Evolutionary conservation across 2,888 invertebrate species (phyloP).

Genomic region (Drosophila anomelani): DNA sequence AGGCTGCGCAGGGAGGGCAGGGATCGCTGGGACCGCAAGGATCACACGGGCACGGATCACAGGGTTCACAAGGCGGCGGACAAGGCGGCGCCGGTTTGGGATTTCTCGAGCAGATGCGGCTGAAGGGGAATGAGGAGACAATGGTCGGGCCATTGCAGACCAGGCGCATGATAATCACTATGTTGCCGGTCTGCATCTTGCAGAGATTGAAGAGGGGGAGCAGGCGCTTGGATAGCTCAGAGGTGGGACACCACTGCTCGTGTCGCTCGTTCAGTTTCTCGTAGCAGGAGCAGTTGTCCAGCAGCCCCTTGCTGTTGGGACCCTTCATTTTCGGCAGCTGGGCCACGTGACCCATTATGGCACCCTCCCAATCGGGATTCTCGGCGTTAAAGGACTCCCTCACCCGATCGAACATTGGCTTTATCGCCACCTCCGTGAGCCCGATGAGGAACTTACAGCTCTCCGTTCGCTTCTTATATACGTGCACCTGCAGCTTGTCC

Average conservation of each 20-base stretch:
- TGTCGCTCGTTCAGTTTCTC: slow-evolving; percentile 59
- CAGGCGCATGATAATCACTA: slow-evolving; percentile 81
- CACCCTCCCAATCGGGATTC: slow-evolving; percentile 77
- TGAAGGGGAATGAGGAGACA: slow-evolving; percentile 80
- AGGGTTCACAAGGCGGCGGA: not conserved
- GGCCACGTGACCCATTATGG: slow-evolving; percentile 50
- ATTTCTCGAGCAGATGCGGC: slow-evolving; percentile 68
- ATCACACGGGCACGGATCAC: slow-evolving; percentile 17
- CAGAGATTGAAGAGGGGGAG: slow-evolving; percentile 81
- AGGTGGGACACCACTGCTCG: slow-evolving; percentile 81
- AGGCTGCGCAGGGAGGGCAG: slow-evolving; percentile 38
- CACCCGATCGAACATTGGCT: slow-evolving; percentile 81
- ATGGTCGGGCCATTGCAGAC: slow-evolving; percentile 83
- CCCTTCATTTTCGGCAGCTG: slow-evolving; percentile 66
- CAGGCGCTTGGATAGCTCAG: slow-evolving; percentile 80
- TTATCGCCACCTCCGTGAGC: slow-evolving; percentile 77
- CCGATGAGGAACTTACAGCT: slow-evolving; percentile 83
- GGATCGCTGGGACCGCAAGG: slow-evolving; percentile 42
- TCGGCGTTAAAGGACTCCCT: slow-evolving; percentile 75
- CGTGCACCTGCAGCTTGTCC: slow-evolving; percentile 79
- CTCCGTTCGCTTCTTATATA: slow-evolving; percentile 83
- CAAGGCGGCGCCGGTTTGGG: slow-evolving; percentile 54
- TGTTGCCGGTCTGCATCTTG: slow-evolving; percentile 81
- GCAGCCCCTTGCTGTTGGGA: slow-evolving; percentile 47
- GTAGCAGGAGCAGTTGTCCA: slow-evolving; percentile 76